Base-by-base conservation (phyloP, 2,113 vertebrate species). In the Tringa solitaria region DNA sequence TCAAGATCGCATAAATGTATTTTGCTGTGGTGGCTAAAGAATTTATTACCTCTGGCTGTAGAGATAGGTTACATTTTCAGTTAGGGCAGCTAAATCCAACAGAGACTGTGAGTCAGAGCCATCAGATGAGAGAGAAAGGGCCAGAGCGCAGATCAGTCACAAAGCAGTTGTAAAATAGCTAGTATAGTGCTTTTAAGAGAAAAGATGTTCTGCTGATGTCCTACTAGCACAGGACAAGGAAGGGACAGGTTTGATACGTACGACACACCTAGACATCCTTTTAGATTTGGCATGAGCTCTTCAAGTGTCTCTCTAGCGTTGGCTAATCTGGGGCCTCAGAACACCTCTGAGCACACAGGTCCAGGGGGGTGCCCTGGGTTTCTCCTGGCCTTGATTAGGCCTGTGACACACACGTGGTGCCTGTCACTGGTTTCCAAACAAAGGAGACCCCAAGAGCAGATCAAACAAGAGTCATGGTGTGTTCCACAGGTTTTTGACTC, bases 11-110 rank as follows among this genome's bases (percentile, higher is more conserved):
- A 72, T 85, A 46, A 80, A 59, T 50, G 37, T 41, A 81, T 95
- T 89, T 95, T 77, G 76, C 79, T 84, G 50, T 67, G 59, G 15
- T 78, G 30, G 86, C 73, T 86, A 48, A 84, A 86, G 76, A 90
- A 93, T 86, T 69, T 80, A 90, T 95, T 93, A 68, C 60, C 59
- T 92, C 54, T 89, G 24, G 33, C 73, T 87, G 68, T 56, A 61
- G 76, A 91, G 64, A 81, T 46, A 51, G 41, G 89, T 92, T 95
- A 80, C 73, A 51, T 89, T 84, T 93, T 63, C 68, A 74, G 46
- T 84, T 84, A 78, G 60, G 77, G 64, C 68, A 89, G 64, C 68
- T 92, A 86, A 81, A 92, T 84, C 64, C 75, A 89, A 41, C 46
- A 84, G 50, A 87, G 68, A 70, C n/a, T 67, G 57, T 23, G 32